A percentile compares a stretch with the other conserved stretches of the same genome.
These are phyloP conservation scores for Podarcis cretensis DNA, from an alignment of 2,113 vertebrate genomes.

Conservation along the genomic window DNA sequence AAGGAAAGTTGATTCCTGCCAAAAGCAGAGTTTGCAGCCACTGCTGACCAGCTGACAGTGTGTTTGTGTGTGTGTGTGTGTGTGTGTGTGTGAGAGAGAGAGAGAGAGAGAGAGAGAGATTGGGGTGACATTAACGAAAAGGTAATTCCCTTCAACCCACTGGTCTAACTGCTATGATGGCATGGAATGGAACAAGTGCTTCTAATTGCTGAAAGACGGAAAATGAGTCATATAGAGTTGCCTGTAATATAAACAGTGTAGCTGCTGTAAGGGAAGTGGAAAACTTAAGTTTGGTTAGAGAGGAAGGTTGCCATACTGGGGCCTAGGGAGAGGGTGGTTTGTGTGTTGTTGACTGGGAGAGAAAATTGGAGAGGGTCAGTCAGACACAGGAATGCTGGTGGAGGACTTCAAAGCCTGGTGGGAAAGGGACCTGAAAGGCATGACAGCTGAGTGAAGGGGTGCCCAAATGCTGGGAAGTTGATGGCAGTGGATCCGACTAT, in stretches of 20 bases:
- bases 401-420: not conserved
- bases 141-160: not conserved
- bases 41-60: no score
- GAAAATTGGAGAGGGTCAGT: not conserved
- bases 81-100: no score
- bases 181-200: not conserved
- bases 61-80: not conserved
- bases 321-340: not conserved
- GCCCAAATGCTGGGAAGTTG: no score
- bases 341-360: not conserved
- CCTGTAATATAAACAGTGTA: slow-evolving; percentile 1
- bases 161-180: not conserved
- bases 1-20: no score
- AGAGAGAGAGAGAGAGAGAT: not conserved
- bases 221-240: not conserved
- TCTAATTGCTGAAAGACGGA: not conserved
- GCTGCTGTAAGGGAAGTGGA: not conserved
- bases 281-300: not conserved
- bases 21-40: no score
- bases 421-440: not conserved
- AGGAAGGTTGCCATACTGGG: not conserved
- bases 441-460: not conserved
- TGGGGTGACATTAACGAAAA: not conserved
- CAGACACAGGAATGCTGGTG: not conserved
- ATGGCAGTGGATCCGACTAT: not conserved